These are phyloP conservation scores for Shinisaurus crocodilurus DNA, from an alignment of 2,113 vertebrate species.

Conservation along the genomic window DNA sequence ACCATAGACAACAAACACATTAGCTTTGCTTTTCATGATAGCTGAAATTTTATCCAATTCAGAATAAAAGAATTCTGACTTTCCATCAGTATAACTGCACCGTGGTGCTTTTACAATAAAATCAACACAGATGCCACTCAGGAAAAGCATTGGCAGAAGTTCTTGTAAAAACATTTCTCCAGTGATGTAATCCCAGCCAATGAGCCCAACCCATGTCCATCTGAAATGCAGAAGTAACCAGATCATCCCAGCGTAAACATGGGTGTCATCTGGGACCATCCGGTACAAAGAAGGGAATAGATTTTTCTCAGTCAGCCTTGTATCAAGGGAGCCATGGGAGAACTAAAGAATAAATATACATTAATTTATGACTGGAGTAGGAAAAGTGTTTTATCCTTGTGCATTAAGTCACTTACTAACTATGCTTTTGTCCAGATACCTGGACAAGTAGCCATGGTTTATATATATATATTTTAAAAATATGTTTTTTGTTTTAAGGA, in stretches of 20 bases:
- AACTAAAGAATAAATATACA: no score
- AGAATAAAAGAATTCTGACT: no score
- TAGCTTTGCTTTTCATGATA: not conserved
- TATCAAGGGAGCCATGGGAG: no score
- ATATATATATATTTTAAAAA: no score
- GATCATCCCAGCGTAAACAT: not conserved
- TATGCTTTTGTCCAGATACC: no score
- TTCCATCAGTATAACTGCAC: fast-evolving
- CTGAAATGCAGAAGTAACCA: not conserved
- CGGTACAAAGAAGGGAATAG: not conserved
- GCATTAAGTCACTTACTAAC: no score
- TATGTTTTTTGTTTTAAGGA: no score
- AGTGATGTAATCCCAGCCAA: not conserved
- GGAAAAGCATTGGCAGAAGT: not conserved
- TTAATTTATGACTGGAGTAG: no score
- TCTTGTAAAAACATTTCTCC: not conserved
- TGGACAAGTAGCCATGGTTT: no score
- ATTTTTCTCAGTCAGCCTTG: no score
- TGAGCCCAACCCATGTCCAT: not conserved
- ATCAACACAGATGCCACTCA: not conserved
- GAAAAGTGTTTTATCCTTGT: no score
- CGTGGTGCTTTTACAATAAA: not conserved
- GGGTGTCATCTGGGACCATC: not conserved
- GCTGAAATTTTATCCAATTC: not conserved
- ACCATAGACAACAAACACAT: conserved; percentile 1